Conservation (phyloP, 2,888 invertebrate genomes). For the Ethmia dodecea region DNA sequence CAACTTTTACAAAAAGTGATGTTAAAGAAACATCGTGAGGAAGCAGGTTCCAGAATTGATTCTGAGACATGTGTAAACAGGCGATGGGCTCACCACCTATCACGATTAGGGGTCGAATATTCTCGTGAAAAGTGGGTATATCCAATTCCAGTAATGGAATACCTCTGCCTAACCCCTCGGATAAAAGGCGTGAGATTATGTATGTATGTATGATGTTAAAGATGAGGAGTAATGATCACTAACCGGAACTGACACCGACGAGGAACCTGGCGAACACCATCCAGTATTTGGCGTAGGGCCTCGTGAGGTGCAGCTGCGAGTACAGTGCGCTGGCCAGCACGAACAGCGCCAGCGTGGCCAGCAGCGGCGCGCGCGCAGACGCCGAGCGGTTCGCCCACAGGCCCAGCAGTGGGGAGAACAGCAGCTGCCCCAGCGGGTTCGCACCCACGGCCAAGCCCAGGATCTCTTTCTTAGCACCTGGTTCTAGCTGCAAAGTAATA, state of each 20-base stretch:
- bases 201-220: too few species aligned
- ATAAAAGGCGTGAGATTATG: too few species aligned
- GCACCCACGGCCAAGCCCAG: slow-evolving; percentile 91
- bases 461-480: slow-evolving; percentile 87
- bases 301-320: slow-evolving; percentile 84
- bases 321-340: slow-evolving; percentile 85
- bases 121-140: too few species aligned
- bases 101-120: too few species aligned
- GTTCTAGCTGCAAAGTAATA: slow-evolving; percentile 82
- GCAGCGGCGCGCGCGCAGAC: slow-evolving; percentile 83
- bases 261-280: slow-evolving; percentile 87
- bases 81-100: too few species aligned
- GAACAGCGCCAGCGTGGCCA: slow-evolving; percentile 84
- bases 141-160: too few species aligned
- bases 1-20: too few species aligned
- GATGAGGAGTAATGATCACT: slow-evolving; percentile 16
- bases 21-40: too few species aligned
- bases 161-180: too few species aligned
- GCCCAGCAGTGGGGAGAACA: slow-evolving; percentile 90
- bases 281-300: slow-evolving; percentile 81
- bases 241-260: slow-evolving; percentile 90
- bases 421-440: slow-evolving; percentile 91
- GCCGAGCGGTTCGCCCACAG: slow-evolving; percentile 89
- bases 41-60: too few species aligned
- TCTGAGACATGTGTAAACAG: too few species aligned